phyloP scores from a whole-genome alignment of 2,113 vertebrate species.

The Paramisgurnus dabryanus region DNA sequence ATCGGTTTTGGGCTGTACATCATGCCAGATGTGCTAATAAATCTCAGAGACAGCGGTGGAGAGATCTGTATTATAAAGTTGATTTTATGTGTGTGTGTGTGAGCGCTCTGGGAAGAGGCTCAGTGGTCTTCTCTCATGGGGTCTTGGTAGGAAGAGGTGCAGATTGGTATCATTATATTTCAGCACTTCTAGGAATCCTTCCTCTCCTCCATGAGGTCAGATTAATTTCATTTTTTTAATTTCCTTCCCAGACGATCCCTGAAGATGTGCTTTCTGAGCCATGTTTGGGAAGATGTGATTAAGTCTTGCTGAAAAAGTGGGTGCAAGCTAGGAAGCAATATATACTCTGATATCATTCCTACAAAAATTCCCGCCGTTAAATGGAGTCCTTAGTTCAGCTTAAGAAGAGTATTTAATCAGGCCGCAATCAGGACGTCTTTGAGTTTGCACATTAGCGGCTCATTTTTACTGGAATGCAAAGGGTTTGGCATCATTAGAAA shows the following conservation, averaged over 20 bases:
- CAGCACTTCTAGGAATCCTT: slow-evolving; percentile 43
- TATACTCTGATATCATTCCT: slow-evolving; percentile 32
- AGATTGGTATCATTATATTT: slow-evolving; percentile 51
- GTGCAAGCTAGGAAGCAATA: slow-evolving; percentile 44
- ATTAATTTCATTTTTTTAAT: slow-evolving; percentile 67
- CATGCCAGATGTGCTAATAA: neutral
- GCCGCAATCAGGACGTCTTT: slow-evolving; percentile 40
- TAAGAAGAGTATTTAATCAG: slow-evolving; percentile 34
- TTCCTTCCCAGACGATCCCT: slow-evolving; percentile 65
- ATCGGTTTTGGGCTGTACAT: neutral
- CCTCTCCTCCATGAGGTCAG: slow-evolving; percentile 66
- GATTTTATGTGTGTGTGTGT: neutral
- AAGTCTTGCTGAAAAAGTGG: slow-evolving; percentile 49
- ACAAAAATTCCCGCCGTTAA: slow-evolving; percentile 40
- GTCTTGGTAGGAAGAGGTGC: slow-evolving; percentile 36
- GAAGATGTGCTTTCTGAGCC: slow-evolving; percentile 55
- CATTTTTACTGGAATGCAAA: slow-evolving; percentile 52
- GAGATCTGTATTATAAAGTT: neutral
- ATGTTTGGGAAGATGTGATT: slow-evolving; percentile 65
- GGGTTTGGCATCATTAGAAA: slow-evolving; percentile 54
- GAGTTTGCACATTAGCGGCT: slow-evolving; percentile 53
- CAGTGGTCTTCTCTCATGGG: slow-evolving; percentile 5
- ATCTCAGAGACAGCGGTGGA: neutral
- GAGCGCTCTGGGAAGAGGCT: neutral
- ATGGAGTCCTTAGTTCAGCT: slow-evolving; percentile 50